phyloP scores from a whole-genome alignment of 2,797 vertebrate genomes.

The Myiothlypis coronata region DNA sequence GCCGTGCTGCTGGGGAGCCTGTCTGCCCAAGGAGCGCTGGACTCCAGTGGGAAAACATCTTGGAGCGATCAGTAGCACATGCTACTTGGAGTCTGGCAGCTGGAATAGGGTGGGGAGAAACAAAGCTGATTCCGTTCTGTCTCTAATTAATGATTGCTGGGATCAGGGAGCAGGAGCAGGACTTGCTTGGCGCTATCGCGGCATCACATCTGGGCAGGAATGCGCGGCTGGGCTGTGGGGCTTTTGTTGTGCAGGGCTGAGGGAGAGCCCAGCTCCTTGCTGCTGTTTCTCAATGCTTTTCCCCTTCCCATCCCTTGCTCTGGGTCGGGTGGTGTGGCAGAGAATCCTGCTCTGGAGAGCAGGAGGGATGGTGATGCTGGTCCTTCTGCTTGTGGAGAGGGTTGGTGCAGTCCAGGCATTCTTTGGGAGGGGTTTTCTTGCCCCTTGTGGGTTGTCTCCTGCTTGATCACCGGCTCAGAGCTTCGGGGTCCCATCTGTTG shows the following conservation, averaged over 20 bases:
- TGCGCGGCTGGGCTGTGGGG: not conserved
- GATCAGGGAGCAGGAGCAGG: slow-evolving; percentile 23
- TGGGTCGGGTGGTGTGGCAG: fast-evolving
- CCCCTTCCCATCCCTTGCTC: not conserved
- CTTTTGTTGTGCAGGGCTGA: slow-evolving; percentile 11
- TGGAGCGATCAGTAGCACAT: slow-evolving; percentile 62
- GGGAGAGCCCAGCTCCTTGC: not conserved
- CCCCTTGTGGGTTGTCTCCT: fast-evolving
- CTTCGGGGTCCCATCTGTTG: not conserved
- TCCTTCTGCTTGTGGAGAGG: fast-evolving
- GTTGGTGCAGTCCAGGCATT: fast-evolving
- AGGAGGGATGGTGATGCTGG: not conserved
- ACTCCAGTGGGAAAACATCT: slow-evolving; percentile 49
- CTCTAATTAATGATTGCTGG: slow-evolving; percentile 60
- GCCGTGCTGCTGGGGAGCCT: not conserved
- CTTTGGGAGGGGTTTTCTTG: fast-evolving
- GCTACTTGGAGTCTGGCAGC: slow-evolving; percentile 66
- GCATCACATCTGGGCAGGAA: slow-evolving; percentile 58
- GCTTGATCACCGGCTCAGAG: not conserved
- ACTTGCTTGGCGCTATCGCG: not conserved
- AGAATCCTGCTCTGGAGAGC: fast-evolving
- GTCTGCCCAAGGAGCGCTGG: not conserved
- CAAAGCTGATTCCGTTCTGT: slow-evolving; percentile 54
- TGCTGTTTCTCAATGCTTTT: not conserved
- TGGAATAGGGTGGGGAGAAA: slow-evolving; percentile 57